These are phyloP conservation scores for Noctua janthina DNA, from an alignment of 2,888 invertebrate species.

Conservation along the genomic window DNA sequence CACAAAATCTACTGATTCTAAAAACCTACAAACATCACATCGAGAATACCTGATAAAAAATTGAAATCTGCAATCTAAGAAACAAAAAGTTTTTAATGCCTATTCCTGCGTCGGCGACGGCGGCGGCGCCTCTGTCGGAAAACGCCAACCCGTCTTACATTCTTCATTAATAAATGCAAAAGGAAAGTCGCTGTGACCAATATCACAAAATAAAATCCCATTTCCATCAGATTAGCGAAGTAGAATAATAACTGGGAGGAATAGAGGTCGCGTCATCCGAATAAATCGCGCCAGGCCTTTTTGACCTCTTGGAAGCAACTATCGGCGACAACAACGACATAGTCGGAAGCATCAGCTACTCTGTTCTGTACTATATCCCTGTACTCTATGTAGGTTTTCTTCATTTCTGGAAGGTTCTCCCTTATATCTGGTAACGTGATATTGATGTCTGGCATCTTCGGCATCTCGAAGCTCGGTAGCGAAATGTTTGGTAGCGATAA, in stretches of 20 bases:
- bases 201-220: conserved; percentile 27
- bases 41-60: background rate
- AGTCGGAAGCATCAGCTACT: conserved; percentile 88
- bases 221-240: conserved; percentile 30
- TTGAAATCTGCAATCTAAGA: background rate
- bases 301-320: conserved; percentile 88
- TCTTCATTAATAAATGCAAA: conserved; percentile 17
- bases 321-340: conserved; percentile 87
- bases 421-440: conserved; percentile 80
- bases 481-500: conserved; percentile 75
- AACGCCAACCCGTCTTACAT: conserved; percentile 30
- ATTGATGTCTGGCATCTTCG: conserved; percentile 77
- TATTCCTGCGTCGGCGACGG: background rate
- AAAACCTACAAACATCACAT: background rate
- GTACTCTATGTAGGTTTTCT: conserved; percentile 83
- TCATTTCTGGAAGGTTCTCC: conserved; percentile 82
- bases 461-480: conserved; percentile 72
- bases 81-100: background rate
- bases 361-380: conserved; percentile 88
- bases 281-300: conserved; percentile 81
- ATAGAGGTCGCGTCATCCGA: conserved; percentile 73
- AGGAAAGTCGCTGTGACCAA: conserved; percentile 13
- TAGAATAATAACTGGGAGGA: conserved; percentile 18
- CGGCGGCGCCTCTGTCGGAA: conserved; percentile 12
- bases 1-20: conserved; percentile 4